Evolutionary conservation across 2,797 vertebrate species (phyloP).

Genomic region (Channallabes apus): DNA sequence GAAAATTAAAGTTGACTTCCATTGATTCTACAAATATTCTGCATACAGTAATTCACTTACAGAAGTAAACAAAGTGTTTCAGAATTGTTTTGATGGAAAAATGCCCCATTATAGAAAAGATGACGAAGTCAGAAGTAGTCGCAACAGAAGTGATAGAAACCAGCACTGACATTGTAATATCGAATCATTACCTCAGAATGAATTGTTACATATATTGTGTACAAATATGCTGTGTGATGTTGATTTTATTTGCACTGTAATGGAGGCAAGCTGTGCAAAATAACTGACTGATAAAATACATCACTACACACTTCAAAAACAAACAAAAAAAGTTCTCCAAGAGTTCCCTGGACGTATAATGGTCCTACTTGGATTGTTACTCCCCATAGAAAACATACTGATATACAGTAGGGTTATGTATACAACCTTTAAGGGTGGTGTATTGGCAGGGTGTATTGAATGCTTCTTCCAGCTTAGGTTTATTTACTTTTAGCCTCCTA

Average conservation of each 20-base stretch:
- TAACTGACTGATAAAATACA: background rate
- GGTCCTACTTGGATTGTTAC: background rate
- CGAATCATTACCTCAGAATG: background rate
- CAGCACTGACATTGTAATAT: background rate
- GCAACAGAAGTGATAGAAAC: background rate
- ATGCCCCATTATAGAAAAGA: background rate
- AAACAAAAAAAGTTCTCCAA: background rate
- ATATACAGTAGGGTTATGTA: background rate
- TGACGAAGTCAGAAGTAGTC: background rate
- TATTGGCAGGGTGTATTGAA: background rate
- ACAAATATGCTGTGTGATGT: background rate
- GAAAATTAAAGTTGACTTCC: constrained; percentile 17
- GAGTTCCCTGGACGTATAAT: background rate
- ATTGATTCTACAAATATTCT: constrained; percentile 10
- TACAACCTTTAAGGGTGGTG: background rate
- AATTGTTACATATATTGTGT: background rate
- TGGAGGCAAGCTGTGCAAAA: background rate
- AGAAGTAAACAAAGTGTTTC: background rate
- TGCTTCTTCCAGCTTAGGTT: background rate
- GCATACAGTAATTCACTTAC: background rate
- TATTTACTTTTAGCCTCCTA: background rate
- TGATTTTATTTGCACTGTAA: background rate
- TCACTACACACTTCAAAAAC: background rate
- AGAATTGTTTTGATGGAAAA: background rate
- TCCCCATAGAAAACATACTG: background rate